Conservation (phyloP, 2,888 invertebrate species). For the Peribatodes rhomboidaria region DNA sequence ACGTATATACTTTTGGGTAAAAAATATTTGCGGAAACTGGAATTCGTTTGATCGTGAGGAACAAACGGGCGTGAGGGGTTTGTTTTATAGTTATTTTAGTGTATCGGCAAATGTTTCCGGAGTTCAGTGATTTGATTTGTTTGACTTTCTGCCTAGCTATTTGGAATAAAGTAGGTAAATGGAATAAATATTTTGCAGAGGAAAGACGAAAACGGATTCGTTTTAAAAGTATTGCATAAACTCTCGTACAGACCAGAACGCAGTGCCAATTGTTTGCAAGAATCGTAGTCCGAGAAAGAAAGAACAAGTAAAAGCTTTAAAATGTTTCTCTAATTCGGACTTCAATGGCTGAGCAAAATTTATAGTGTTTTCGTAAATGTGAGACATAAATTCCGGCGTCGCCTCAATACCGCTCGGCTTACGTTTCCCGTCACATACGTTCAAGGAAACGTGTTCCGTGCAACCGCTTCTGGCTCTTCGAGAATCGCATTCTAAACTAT, state of each 20-base stretch:
- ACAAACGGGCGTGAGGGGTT: conserved; percentile 20
- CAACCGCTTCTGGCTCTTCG: conserved; percentile 13
- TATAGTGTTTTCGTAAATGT: conserved; percentile 40
- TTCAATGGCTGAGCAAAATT: conserved; percentile 39
- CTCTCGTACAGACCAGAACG: neutral
- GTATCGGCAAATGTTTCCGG: conserved; percentile 19
- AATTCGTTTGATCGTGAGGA: conserved; percentile 32
- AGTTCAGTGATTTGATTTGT: conserved; percentile 15
- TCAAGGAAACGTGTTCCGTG: conserved; percentile 33
- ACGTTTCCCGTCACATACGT: conserved; percentile 34
- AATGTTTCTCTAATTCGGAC: conserved; percentile 30
- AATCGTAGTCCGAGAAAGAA: conserved; percentile 20
- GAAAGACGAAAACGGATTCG: too few species aligned
- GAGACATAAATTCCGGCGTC: conserved; percentile 33
- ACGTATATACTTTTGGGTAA: conserved; percentile 25
- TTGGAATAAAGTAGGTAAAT: neutral
- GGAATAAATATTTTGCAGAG: conserved; percentile 1
- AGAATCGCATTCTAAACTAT: neutral
- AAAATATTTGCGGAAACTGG: conserved; percentile 30
- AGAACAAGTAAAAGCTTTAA: conserved; percentile 25
- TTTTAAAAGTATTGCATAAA: too few species aligned
- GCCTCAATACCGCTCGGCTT: conserved; percentile 37
- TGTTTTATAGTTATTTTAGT: conserved; percentile 31
- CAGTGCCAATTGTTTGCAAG: neutral
- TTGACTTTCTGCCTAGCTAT: neutral